These are phyloP conservation scores for Tiaroga cobitis DNA, from an alignment of 2,797 vertebrate species.

Conservation along the genomic window DNA sequence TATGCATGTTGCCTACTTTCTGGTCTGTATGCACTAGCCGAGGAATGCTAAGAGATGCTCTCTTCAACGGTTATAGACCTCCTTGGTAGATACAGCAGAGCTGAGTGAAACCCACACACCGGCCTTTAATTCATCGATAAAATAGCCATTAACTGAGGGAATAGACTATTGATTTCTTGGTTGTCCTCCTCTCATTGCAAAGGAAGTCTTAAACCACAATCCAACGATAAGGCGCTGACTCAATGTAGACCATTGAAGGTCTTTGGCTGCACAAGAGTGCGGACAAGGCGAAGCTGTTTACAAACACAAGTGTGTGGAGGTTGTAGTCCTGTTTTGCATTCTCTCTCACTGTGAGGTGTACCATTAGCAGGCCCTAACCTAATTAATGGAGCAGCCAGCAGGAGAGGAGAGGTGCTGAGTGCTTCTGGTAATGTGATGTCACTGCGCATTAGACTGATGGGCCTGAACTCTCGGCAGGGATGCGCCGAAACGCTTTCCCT, in stretches of 20 bases:
- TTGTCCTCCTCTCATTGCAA: slow-evolving; percentile 50
- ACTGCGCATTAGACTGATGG: slow-evolving; percentile 76
- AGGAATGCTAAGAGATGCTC: background rate
- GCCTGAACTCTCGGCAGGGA: slow-evolving; percentile 49
- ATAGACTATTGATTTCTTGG: slow-evolving; percentile 67
- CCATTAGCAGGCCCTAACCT: slow-evolving; percentile 69
- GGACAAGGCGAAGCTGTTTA: slow-evolving; percentile 36
- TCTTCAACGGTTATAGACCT: background rate
- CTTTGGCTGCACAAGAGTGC: slow-evolving; percentile 45
- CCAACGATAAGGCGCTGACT: slow-evolving; percentile 54
- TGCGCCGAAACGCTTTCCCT: slow-evolving; percentile 51
- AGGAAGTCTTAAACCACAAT: slow-evolving; percentile 56
- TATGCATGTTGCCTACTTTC: background rate
- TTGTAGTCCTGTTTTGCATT: slow-evolving; percentile 68
- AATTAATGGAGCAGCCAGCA: slow-evolving; percentile 72
- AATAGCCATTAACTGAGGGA: slow-evolving; percentile 64
- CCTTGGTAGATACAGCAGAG: slow-evolving; percentile 9
- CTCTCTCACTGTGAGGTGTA: slow-evolving; percentile 61
- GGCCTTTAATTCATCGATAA: slow-evolving; percentile 65
- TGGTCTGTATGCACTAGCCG: background rate
- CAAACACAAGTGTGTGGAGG: slow-evolving; percentile 6
- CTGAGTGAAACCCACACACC: slow-evolving; percentile 32
- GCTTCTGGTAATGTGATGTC: slow-evolving; percentile 77
- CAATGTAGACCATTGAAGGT: slow-evolving; percentile 36
- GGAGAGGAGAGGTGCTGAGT: slow-evolving; percentile 66